Percentiles rank a stretch among this genome's conserved stretches.
Conservation (phyloP, 2,113 vertebrate species). For the Pycnonotus jocosus region DNA sequence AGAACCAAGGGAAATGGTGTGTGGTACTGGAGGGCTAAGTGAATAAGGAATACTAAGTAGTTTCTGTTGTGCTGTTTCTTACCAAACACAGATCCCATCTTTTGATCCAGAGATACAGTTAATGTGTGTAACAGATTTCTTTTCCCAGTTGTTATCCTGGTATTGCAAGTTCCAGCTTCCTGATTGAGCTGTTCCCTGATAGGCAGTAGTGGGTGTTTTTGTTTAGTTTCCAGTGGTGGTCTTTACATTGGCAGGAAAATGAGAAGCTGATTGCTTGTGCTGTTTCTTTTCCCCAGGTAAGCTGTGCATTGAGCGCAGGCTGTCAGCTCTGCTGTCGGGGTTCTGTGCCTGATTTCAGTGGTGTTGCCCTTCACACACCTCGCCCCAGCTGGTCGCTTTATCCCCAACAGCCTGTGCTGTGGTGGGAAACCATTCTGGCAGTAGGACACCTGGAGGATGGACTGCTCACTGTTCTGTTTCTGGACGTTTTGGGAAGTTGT, state of each 20-base stretch:
- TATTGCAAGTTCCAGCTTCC: neutral
- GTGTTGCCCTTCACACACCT: neutral
- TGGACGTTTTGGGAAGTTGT: neutral
- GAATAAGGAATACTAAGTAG: neutral
- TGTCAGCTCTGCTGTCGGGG: constrained; percentile 82
- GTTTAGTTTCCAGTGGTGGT: neutral
- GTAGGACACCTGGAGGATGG: neutral
- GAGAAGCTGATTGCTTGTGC: neutral
- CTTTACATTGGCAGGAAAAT: neutral
- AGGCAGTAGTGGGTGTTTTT: neutral
- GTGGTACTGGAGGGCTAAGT: neutral
- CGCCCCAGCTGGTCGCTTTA: neutral
- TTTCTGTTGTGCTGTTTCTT: neutral
- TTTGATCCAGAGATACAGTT: neutral
- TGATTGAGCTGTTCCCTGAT: neutral
- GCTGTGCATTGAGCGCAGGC: constrained; percentile 86
- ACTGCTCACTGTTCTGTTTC: neutral
- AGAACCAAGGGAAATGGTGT: neutral
- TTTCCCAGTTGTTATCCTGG: neutral
- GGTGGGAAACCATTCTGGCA: neutral
- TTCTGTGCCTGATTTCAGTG: constrained; percentile 62
- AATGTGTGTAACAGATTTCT: neutral
- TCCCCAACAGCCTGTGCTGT: neutral
- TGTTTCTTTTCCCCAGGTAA: constrained; percentile 76
- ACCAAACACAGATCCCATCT: neutral